Evolutionary conservation across 2,797 vertebrate genomes (phyloP).

Genomic region (Aeoliscus strigatus): DNA sequence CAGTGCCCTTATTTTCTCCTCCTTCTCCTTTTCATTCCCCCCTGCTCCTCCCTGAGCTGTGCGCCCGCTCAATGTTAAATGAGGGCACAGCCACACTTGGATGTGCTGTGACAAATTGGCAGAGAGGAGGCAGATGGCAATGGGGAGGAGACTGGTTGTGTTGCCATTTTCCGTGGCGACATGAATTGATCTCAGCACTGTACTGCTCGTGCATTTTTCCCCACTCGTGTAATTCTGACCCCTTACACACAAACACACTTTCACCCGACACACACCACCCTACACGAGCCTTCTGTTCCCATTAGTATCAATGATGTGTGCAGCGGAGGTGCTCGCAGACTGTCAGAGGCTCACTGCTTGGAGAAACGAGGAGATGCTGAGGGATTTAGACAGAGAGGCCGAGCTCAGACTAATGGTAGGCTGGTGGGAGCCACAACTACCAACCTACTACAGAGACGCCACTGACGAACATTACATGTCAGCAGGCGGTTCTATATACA

Average conservation of each 20-base stretch:
- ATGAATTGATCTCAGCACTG: slow-evolving; percentile 61
- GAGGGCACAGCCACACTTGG: slow-evolving; percentile 57
- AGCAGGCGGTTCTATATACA: slow-evolving; percentile 45
- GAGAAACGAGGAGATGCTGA: slow-evolving; percentile 28
- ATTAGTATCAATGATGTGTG: slow-evolving; percentile 69
- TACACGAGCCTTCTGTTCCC: slow-evolving; percentile 43
- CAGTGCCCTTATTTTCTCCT: slow-evolving; percentile 24
- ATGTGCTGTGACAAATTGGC: slow-evolving; percentile 70
- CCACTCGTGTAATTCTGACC: slow-evolving; percentile 49
- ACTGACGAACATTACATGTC: slow-evolving; percentile 22
- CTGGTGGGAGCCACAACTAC: slow-evolving; percentile 30
- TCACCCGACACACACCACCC: slow-evolving; percentile 33
- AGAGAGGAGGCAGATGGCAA: slow-evolving; percentile 63
- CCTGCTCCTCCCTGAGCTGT: slow-evolving; percentile 12
- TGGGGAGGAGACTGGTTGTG: slow-evolving; percentile 63
- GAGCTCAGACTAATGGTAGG: slow-evolving; percentile 47
- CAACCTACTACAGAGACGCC: slow-evolving; percentile 18
- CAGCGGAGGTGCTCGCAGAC: slow-evolving; percentile 40
- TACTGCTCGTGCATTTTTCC: slow-evolving; percentile 44
- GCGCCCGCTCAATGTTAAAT: slow-evolving; percentile 48
- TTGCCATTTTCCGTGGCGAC: slow-evolving; percentile 47
- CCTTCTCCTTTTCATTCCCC: slow-evolving; percentile 4
- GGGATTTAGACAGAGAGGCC: slow-evolving; percentile 50
- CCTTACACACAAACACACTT: background rate
- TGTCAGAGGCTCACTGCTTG: slow-evolving; percentile 49